Percentiles rank a stretch among this genome's conserved stretches.
These are phyloP conservation scores for Drosophila miranda DNA, from an alignment of 1,140 invertebrate genomes.

Conservation along the genomic window DNA sequence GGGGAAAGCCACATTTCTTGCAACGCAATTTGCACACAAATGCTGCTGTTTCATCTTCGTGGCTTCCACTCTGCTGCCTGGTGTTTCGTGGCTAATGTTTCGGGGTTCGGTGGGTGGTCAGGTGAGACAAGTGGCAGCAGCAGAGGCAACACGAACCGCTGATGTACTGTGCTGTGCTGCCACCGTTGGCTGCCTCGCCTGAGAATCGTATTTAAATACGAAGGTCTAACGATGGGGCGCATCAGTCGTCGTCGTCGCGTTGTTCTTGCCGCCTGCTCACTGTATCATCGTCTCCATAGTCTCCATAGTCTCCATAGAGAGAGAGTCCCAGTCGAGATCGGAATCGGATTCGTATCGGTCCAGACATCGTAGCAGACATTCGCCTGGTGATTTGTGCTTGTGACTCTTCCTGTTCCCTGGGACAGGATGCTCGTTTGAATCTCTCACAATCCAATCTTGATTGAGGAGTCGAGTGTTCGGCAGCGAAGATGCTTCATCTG, in stretches of 20 bases:
- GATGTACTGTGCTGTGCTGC: slow-evolving; percentile 21
- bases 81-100: slow-evolving; percentile 25
- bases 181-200: slow-evolving; percentile 68
- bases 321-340: slow-evolving; percentile 4
- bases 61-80: slow-evolving; percentile 33
- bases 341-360: slow-evolving; percentile 6
- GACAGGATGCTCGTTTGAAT: slow-evolving; percentile 46
- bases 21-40: slow-evolving; percentile 81
- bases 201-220: slow-evolving; percentile 82
- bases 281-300: slow-evolving; percentile 1
- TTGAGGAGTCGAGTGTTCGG: slow-evolving; percentile 1
- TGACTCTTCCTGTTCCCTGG: too few species aligned
- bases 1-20: slow-evolving; percentile 45
- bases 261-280: slow-evolving; percentile 62
- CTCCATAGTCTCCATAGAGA: slow-evolving; percentile 1
- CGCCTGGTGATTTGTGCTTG: neutral
- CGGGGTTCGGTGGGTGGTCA: slow-evolving; percentile 66
- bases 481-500: slow-evolving; percentile 50
- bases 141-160: slow-evolving; percentile 10
- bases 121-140: slow-evolving; percentile 77
- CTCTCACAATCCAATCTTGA: neutral
- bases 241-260: slow-evolving; percentile 75
- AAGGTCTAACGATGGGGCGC: slow-evolving; percentile 73
- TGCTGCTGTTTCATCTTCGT: slow-evolving; percentile 74
- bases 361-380: neutral